These are phyloP conservation scores for Phallusia fumigata DNA, from an alignment of 23 tunicate species.

Conservation along the genomic window DNA sequence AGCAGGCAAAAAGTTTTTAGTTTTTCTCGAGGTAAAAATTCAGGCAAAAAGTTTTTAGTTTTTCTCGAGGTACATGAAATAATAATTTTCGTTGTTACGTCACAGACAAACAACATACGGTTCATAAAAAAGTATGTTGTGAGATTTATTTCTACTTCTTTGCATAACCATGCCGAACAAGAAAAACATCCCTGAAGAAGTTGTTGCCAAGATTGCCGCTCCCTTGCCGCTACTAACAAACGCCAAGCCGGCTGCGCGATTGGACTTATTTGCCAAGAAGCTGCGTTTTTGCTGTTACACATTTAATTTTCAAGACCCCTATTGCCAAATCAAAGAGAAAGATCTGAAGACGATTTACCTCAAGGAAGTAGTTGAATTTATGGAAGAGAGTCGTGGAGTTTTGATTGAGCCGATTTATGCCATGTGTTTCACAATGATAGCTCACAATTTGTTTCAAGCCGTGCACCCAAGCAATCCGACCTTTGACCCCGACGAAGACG, in stretches of 20 bases:
- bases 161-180: not conserved
- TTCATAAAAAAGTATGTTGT: no score
- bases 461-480: conserved; percentile 35
- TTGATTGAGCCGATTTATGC: conserved; percentile 80
- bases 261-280: conserved; percentile 76
- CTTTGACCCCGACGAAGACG: conserved; percentile 86
- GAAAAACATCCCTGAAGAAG: not conserved
- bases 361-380: conserved; percentile 65
- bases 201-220: not conserved
- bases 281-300: conserved; percentile 57
- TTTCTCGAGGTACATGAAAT: not conserved
- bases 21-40: no score
- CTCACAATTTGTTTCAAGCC: conserved; percentile 58
- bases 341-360: conserved; percentile 59
- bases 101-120: not conserved
- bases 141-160: not conserved
- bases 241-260: conserved; percentile 44
- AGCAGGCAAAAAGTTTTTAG: no score
- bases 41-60: no score
- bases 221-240: conserved; percentile 42
- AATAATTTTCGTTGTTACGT: not conserved
- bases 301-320: conserved; percentile 36
- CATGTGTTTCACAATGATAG: conserved; percentile 52
- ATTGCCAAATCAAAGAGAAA: conserved; percentile 40
- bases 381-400: conserved; percentile 62